Base-by-base conservation (phyloP, 2,113 vertebrate species). In the Rattus rattus region DNA sequence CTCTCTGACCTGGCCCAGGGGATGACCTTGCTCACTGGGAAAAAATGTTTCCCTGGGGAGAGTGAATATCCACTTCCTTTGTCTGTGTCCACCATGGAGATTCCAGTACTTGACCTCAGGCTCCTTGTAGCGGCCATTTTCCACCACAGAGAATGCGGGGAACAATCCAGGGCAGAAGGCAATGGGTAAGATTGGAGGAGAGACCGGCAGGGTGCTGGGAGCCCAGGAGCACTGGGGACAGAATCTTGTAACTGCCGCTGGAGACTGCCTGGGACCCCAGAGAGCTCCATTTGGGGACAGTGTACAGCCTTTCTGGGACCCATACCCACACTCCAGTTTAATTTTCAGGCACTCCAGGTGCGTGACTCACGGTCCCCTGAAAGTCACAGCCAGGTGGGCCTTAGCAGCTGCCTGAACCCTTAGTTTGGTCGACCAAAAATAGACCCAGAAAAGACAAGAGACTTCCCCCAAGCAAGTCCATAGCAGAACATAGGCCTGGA, bases 21-120 rank as follows among this genome's bases (percentile, higher is more conserved):
- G 88, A 87, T 67, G 90, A 61, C 79, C 80, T 75, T 72, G 91
- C 59, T 96, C 91, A 11, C 47, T 92, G 93, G 94, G 79, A 89
- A 90, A 93, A 85, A 77, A 93, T 39, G 69, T 43, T 69, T 96
- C 96, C 88, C 94, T 63, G 56, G 92, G 84, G 88, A 94, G 69
- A 67, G 36, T 52, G 24, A 76, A 49, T 43, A 30, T 87, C 96
- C 77, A 47, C 92, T 95, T 95, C 95, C 96, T 93, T n/a, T 73
- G 88, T 77, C 75, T 33, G 13, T 70, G 84, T 97, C 83, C 88
- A 52, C 94, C 7, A 0, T n/a, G 84, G 94, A 96, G 88, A 95
- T 91, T 92, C 88, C 80, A 92, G 16, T 36, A 17, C 70, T 73
- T 94, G 95, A 92, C 84, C 97, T 92, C 90, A 28, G 79, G 67